Evolutionary conservation across 2,113 vertebrate genomes (phyloP).

Genomic region (Stictonetta naevosa): DNA sequence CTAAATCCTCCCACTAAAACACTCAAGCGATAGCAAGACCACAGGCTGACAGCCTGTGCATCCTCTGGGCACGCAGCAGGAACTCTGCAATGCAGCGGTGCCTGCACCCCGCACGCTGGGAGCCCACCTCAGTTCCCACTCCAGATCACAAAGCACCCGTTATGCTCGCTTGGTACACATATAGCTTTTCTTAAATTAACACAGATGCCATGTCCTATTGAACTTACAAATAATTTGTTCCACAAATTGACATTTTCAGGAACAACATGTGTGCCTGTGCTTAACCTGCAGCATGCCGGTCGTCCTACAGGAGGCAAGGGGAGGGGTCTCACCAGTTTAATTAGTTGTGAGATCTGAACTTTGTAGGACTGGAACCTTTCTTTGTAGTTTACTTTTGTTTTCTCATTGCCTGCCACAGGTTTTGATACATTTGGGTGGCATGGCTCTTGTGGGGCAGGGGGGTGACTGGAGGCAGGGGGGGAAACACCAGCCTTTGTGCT

Average conservation of each 20-base stretch:
- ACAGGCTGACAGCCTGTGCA: background rate
- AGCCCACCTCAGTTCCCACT: background rate
- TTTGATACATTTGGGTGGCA: background rate
- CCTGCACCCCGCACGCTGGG: rapidly evolving
- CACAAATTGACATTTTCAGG: constrained; percentile 35
- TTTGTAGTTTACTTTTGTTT: background rate
- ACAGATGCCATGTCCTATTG: constrained; percentile 6
- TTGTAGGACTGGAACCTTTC: background rate
- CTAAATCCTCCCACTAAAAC: background rate
- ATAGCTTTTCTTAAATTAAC: constrained; percentile 23
- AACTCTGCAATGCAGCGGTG: rapidly evolving
- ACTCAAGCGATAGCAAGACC: background rate
- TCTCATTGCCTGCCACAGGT: background rate
- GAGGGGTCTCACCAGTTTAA: constrained; percentile 17
- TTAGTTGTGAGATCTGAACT: background rate
- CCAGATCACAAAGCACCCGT: background rate
- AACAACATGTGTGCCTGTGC: constrained; percentile 20
- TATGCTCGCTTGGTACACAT: background rate
- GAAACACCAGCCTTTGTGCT: background rate
- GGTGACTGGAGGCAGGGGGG: background rate
- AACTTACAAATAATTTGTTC: constrained; percentile 42
- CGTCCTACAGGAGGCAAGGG: background rate
- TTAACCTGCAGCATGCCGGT: background rate
- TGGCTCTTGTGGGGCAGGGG: rapidly evolving
- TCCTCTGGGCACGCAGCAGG: background rate